Conservation (phyloP, 1,140 invertebrate genomes). For the Galleria mellonella region DNA sequence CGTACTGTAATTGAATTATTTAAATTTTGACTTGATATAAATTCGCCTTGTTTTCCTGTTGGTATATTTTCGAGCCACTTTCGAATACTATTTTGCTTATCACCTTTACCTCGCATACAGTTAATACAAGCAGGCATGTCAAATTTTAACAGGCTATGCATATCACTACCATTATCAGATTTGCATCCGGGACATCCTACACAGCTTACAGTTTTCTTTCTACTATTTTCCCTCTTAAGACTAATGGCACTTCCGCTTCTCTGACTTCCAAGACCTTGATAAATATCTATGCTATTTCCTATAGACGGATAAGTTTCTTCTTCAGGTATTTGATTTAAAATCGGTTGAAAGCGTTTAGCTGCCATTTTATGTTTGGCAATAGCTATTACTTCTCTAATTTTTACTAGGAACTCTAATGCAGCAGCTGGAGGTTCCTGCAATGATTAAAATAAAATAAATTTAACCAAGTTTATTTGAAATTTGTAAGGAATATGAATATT, state of each 20-base stretch:
- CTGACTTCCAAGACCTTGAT: slow-evolving; percentile 68
- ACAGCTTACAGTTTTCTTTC: slow-evolving; percentile 70
- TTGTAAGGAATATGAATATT: neutral
- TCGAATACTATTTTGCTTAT: slow-evolving; percentile 82
- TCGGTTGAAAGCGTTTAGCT: slow-evolving; percentile 85
- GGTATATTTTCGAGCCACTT: slow-evolving; percentile 87
- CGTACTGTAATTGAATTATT: slow-evolving; percentile 14
- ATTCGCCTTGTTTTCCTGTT: slow-evolving; percentile 50
- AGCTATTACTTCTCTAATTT: slow-evolving; percentile 91
- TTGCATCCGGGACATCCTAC: slow-evolving; percentile 80
- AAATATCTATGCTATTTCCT: slow-evolving; percentile 60
- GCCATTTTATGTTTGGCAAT: slow-evolving; percentile 91
- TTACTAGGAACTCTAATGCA: slow-evolving; percentile 88
- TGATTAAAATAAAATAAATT: slow-evolving; percentile 4
- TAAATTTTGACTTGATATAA: no score
- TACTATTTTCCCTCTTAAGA: slow-evolving; percentile 75
- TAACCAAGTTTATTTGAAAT: neutral
- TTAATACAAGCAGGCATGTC: slow-evolving; percentile 67
- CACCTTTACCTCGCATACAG: slow-evolving; percentile 72
- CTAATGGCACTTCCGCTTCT: slow-evolving; percentile 72
- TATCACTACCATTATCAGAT: slow-evolving; percentile 48
- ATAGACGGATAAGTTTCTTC: slow-evolving; percentile 76
- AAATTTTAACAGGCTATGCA: slow-evolving; percentile 54
- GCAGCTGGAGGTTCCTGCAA: slow-evolving; percentile 88
- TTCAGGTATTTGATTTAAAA: slow-evolving; percentile 87